Evolutionary conservation across 2,888 invertebrate genomes (phyloP).

Genomic region (Idaea straminata): DNA sequence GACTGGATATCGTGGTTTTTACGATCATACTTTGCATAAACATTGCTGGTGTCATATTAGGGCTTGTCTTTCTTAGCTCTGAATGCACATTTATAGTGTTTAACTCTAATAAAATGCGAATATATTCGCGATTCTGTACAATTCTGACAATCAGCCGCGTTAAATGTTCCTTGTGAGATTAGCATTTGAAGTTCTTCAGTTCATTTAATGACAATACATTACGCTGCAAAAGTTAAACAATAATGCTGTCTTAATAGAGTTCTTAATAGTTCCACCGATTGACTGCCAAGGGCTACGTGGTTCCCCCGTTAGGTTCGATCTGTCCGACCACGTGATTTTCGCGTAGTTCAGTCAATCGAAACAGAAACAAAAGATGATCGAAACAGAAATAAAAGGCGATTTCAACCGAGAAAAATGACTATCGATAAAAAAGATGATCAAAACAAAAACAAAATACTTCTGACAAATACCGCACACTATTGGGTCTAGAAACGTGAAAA

Average conservation of each 20-base stretch:
- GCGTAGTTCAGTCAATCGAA: no score
- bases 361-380: no score
- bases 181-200: not conserved
- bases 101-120: not conserved
- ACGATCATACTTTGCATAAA: conserved; percentile 30
- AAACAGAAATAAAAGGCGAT: no score
- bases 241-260: not conserved
- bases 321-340: no score
- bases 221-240: not conserved
- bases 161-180: not conserved
- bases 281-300: no score
- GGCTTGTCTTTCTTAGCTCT: conserved; percentile 12
- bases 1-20: conserved; percentile 28
- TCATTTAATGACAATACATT: not conserved
- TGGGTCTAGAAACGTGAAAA: no score
- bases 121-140: not conserved
- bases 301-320: no score
- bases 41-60: conserved; percentile 27
- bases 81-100: conserved; percentile 1
- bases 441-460: no score
- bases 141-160: not conserved
- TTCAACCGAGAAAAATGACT: no score
- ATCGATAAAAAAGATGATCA: no score
- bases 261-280: no score
- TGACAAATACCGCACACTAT: no score